Evolutionary conservation across 1,140 invertebrate species (phyloP).

Genomic region (Tenebrio molitor): DNA sequence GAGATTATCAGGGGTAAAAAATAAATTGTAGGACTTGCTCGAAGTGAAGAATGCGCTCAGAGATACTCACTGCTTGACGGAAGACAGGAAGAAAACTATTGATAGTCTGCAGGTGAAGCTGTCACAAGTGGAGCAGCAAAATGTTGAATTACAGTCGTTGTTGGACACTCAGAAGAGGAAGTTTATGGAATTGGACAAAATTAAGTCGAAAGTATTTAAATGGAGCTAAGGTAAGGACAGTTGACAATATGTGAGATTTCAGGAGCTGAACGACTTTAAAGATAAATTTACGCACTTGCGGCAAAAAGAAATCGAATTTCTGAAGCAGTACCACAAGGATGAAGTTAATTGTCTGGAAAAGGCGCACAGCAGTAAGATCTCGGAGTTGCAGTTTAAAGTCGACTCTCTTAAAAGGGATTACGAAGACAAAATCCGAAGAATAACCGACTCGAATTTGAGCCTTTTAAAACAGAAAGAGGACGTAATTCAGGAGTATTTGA

Average conservation of each 20-base stretch:
- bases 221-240: too few relatives aligned
- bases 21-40: conserved; percentile 11
- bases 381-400: not conserved
- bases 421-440: not conserved
- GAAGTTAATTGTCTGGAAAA: not conserved
- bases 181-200: conserved; percentile 1
- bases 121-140: not conserved
- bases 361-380: not conserved
- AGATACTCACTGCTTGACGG: conserved; percentile 8
- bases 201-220: too few relatives aligned
- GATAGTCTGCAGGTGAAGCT: not conserved
- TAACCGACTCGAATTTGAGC: not conserved
- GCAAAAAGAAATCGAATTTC: conserved; percentile 1
- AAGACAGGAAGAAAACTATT: conserved; percentile 23
- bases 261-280: conserved; percentile 13
- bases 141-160: not conserved
- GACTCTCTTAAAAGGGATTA: not conserved
- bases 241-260: too few relatives aligned
- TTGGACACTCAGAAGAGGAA: conserved; percentile 8
- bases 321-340: conserved; percentile 15
- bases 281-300: conserved; percentile 4
- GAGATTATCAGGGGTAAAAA: not conserved
- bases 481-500: not conserved
- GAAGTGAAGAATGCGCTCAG: conserved; percentile 10
- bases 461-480: conserved; percentile 1